These are phyloP conservation scores for Trachelus iudaicus DNA, from an alignment of 2,888 invertebrate species.

Conservation along the genomic window DNA sequence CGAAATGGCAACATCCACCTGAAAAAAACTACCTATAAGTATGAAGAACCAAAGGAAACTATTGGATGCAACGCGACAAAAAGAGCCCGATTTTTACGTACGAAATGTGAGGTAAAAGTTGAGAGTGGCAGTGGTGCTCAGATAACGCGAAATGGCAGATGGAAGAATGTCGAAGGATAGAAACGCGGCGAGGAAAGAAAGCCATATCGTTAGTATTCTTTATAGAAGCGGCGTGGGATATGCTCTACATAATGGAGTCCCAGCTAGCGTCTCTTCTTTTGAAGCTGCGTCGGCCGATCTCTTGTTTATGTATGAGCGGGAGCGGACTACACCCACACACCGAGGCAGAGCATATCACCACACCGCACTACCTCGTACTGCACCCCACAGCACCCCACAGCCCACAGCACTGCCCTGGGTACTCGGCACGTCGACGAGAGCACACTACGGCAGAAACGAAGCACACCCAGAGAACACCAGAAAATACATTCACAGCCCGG, in stretches of 20 bases:
- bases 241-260: conserved; percentile 66
- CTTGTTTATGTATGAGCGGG: conserved; percentile 66
- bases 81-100: background rate
- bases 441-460: conserved; percentile 17
- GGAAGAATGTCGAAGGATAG: conserved; percentile 28
- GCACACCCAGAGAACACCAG: conserved; percentile 18
- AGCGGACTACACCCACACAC: conserved; percentile 58
- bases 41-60: background rate
- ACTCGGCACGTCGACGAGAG: conserved; percentile 27
- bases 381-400: conserved; percentile 12
- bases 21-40: no score
- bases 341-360: background rate
- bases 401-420: conserved; percentile 30
- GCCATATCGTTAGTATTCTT: conserved; percentile 64
- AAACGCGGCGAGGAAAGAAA: background rate
- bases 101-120: conserved; percentile 8
- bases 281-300: conserved; percentile 62
- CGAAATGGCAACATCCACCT: no score
- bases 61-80: background rate
- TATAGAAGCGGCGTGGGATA: conserved; percentile 62
- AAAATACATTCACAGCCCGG: conserved; percentile 45
- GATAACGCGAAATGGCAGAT: conserved; percentile 10
- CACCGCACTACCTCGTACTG: conserved; percentile 14
- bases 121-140: conserved; percentile 7
- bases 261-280: conserved; percentile 63